These are phyloP conservation scores for Lerista edwardsae DNA, from an alignment of 2,797 vertebrate species.

Conservation along the genomic window DNA sequence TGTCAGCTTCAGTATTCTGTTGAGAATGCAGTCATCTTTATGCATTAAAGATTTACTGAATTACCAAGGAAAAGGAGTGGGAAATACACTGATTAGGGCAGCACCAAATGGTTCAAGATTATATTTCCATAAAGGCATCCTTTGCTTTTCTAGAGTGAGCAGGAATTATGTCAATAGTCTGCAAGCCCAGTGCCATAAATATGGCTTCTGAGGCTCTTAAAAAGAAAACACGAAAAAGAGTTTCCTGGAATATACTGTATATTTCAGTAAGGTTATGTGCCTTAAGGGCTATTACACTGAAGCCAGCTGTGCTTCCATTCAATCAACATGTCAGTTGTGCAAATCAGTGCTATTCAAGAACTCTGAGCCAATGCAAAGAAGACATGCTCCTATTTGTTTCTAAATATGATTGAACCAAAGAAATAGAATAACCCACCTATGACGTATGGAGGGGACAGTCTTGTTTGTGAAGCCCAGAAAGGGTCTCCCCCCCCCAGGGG, in stretches of 20 bases:
- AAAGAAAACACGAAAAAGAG: constrained; percentile 41
- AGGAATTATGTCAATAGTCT: constrained; percentile 53
- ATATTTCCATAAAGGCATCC: constrained; percentile 51
- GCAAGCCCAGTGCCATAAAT: constrained; percentile 21
- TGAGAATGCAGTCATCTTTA: constrained; percentile 63
- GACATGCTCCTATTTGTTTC: not conserved
- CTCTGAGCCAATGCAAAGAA: not conserved
- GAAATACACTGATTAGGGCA: constrained; percentile 62
- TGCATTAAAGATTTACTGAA: too few relatives aligned
- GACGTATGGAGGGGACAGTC: too few relatives aligned
- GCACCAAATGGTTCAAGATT: constrained; percentile 56
- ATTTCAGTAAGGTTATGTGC: constrained; percentile 36
- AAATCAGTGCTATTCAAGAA: not conserved
- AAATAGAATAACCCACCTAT: too few relatives aligned
- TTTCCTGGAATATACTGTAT: constrained; percentile 34
- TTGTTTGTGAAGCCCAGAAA: too few relatives aligned
- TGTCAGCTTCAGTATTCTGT: constrained; percentile 51
- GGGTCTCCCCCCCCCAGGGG: too few relatives aligned
- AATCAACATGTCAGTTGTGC: constrained; percentile 42
- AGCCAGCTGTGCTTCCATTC: constrained; percentile 57
- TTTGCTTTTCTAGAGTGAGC: constrained; percentile 33
- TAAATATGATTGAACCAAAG: not conserved
- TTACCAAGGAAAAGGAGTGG: constrained; percentile 59
- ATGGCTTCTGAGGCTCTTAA: constrained; percentile 18
- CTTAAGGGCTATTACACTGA: constrained; percentile 39